These are phyloP conservation scores for Theodoxus fluviatilis DNA, from an alignment of 2,888 invertebrate genomes.

Conservation along the genomic window DNA sequence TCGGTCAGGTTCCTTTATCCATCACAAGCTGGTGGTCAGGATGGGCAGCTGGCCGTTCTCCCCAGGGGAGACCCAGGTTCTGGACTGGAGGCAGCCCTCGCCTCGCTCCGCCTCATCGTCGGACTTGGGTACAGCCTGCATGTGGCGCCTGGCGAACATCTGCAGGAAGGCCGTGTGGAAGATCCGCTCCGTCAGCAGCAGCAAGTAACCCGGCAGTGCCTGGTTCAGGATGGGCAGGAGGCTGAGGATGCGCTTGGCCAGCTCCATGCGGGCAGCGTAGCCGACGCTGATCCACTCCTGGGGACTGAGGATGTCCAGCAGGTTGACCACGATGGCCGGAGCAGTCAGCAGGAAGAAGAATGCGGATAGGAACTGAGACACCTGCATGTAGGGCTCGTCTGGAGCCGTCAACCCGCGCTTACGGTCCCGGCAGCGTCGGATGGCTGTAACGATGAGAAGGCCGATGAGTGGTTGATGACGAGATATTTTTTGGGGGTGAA, in stretches of 20 bases:
- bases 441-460: constrained; percentile 22
- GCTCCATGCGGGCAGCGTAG: constrained; percentile 33
- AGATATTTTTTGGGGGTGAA: constrained; percentile 10
- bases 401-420: too few relatives aligned
- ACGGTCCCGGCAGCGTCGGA: constrained; percentile 29
- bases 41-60: too few relatives aligned
- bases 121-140: too few relatives aligned
- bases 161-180: too few relatives aligned
- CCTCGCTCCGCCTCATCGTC: too few relatives aligned
- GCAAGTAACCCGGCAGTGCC: constrained; percentile 31
- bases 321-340: constrained; percentile 38
- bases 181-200: constrained; percentile 30
- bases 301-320: constrained; percentile 37
- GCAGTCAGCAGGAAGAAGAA: constrained; percentile 33
- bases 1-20: too few relatives aligned
- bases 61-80: too few relatives aligned
- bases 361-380: constrained; percentile 31
- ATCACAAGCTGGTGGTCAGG: too few relatives aligned
- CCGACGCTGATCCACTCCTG: constrained; percentile 30
- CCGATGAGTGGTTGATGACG: too few relatives aligned
- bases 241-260: constrained; percentile 36
- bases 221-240: constrained; percentile 34
- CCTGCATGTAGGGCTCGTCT: too few relatives aligned
- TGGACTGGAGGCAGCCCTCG: too few relatives aligned
- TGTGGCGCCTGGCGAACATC: too few relatives aligned